Conservation (phyloP, 1,140 invertebrate species). For the Zophobas morio region DNA sequence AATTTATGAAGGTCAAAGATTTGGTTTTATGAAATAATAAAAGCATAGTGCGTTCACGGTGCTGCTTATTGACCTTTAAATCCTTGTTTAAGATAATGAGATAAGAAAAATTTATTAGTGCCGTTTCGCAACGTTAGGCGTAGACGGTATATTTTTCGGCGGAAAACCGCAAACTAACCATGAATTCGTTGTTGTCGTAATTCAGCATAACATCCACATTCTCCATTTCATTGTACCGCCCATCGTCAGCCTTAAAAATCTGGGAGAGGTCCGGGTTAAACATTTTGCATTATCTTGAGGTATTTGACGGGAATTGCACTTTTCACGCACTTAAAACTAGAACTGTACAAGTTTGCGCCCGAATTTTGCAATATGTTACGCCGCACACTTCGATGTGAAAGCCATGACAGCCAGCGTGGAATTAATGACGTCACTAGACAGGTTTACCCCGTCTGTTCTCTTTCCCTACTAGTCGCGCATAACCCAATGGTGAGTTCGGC, state of each 20-base stretch:
- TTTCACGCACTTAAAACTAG: conserved; percentile 27
- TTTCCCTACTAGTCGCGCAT: conserved; percentile 2
- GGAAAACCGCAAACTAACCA: conserved; percentile 59
- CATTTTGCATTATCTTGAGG: conserved; percentile 39
- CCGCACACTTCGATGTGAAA: conserved; percentile 35
- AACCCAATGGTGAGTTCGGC: conserved; percentile 16
- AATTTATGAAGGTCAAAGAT: conserved; percentile 30
- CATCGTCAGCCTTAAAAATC: conserved; percentile 32
- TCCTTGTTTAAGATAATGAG: conserved; percentile 16
- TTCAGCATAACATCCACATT: conserved; percentile 62
- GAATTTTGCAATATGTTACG: conserved; percentile 14
- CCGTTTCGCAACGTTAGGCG: conserved; percentile 33
- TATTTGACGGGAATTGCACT: conserved; percentile 26
- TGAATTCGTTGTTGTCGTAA: conserved; percentile 62
- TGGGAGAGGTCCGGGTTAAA: conserved; percentile 41
- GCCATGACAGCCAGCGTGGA: conserved; percentile 56
- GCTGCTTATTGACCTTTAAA: conserved; percentile 41
- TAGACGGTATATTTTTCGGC: conserved; percentile 31
- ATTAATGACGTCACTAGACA: conserved; percentile 56
- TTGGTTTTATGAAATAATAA: conserved; percentile 45
- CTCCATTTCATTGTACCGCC: conserved; percentile 58
- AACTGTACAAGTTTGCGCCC: conserved; percentile 2
- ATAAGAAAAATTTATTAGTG: conserved; percentile 34
- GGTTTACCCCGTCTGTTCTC: conserved; percentile 14
- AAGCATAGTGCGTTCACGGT: conserved; percentile 48